Percentiles rank a stretch among this genome's conserved stretches.
Conservation (phyloP, 2,797 vertebrate species). For the Pteronotus mesoamericanus region DNA sequence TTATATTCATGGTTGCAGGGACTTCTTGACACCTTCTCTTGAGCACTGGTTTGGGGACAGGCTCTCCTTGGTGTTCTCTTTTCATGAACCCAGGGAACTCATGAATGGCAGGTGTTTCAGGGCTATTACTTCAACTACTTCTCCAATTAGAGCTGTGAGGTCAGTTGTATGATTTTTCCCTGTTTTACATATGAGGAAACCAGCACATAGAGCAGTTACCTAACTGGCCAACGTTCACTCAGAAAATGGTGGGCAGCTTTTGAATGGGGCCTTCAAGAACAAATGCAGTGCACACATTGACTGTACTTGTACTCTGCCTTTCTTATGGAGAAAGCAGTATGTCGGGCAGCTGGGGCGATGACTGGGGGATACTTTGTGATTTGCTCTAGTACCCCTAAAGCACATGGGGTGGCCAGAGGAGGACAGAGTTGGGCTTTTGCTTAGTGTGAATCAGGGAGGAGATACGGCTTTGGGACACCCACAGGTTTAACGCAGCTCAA, state of each 20-base stretch:
- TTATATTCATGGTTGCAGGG: background rate
- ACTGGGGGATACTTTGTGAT: background rate
- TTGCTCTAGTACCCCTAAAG: background rate
- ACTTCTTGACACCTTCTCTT: background rate
- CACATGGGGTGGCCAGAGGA: background rate
- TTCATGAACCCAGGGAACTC: accelerated
- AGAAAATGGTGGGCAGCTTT: background rate
- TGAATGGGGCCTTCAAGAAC: background rate
- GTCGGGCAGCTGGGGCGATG: background rate
- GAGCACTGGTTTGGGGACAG: background rate
- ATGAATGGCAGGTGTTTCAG: background rate
- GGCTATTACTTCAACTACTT: background rate
- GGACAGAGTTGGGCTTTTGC: background rate
- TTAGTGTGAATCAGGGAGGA: background rate
- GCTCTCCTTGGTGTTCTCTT: background rate
- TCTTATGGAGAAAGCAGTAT: background rate
- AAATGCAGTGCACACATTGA: accelerated
- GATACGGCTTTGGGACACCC: background rate
- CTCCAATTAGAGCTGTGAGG: background rate
- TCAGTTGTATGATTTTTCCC: background rate
- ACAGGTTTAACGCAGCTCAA: background rate
- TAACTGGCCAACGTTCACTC: background rate
- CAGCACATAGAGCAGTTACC: background rate
- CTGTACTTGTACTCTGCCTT: background rate
- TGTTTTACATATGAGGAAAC: background rate